Conservation (phyloP, 2,888 invertebrate genomes). For the Zygaena filipendulae region DNA sequence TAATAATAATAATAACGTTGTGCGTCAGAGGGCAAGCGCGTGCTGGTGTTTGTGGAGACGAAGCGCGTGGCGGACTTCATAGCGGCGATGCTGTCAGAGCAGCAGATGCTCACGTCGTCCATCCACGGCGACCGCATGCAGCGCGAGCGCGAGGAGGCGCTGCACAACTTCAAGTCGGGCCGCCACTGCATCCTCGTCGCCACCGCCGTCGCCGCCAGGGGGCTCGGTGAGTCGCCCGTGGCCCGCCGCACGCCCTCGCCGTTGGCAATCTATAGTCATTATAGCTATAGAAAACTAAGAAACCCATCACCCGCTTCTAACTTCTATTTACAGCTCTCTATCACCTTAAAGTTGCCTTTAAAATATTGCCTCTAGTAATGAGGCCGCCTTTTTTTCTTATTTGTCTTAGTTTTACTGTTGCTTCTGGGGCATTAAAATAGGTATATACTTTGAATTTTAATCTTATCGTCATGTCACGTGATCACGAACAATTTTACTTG, state of each 20-base stretch:
- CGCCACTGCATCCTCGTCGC: conserved; percentile 86
- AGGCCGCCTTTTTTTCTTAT: no score
- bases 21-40: conserved; percentile 60
- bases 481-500: not conserved
- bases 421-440: no score
- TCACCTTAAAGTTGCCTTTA: no score
- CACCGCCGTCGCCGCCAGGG: conserved; percentile 94
- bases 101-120: conserved; percentile 89
- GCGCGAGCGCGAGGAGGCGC: conserved; percentile 94
- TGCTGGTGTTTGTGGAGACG: conserved; percentile 91
- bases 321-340: no score
- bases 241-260: no score
- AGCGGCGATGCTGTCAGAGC: conserved; percentile 83
- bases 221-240: conserved; percentile 81
- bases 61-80: conserved; percentile 92
- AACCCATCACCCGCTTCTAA: no score
- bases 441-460: no score
- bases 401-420: no score
- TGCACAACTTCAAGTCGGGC: conserved; percentile 87
- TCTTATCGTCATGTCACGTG: conserved; percentile 3
- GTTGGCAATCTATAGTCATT: no score
- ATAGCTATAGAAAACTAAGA: no score
- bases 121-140: conserved; percentile 99
- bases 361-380: no score
- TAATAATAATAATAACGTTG: no score